Evolutionary conservation across 2,888 invertebrate genomes (phyloP), one percentile per base, ranked within the genome.

Genomic region (Microctonus hyperodae): DNA sequence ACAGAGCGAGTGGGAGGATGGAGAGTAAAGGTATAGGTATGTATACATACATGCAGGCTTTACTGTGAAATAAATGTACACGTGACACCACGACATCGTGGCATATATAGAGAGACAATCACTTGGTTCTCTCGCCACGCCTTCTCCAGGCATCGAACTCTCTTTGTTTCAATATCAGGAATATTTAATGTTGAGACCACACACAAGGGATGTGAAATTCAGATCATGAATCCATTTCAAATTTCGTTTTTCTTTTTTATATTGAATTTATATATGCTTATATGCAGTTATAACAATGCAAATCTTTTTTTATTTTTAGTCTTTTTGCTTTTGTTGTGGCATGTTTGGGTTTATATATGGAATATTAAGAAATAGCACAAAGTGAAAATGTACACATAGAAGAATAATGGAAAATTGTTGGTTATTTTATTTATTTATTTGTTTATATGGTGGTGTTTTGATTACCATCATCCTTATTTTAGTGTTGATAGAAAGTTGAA

Each of bases 101-200:
- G 63, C 56, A 51, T 63, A 58, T 50, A 44, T 44, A 44, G 20
- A 44, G 10, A 35, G 44, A 37, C 37, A 20, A 7, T 20, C 44
- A 44, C 44, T 16, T 20, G 7, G 44, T 22, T 60, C 48, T 56
- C 35, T 55, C 67, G 73, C 75, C 75, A 73, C 75, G 73, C 76
- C 75, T 76, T 75, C 59, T 40, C 60, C 68, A 64, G 65, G 66
- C 69, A 70, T 71, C 71, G 65, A 72, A 73, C 70, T 75, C 74
- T 73, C 76, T 75, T 76, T 74, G 72, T 76, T 73, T 65, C n/a
- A 66, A 65, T 65, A 61, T 69, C 70, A 68, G 66, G 71, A 74
- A 74, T 64, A 64, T 61, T 69, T 64, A 33, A 35, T 62, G 40
- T 13, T 11, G 31, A 40, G 65, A 55, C 60, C 40, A 44, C 25